These are phyloP conservation scores for Isichthys henryi DNA, from an alignment of 2,113 vertebrate genomes.

Conservation along the genomic window DNA sequence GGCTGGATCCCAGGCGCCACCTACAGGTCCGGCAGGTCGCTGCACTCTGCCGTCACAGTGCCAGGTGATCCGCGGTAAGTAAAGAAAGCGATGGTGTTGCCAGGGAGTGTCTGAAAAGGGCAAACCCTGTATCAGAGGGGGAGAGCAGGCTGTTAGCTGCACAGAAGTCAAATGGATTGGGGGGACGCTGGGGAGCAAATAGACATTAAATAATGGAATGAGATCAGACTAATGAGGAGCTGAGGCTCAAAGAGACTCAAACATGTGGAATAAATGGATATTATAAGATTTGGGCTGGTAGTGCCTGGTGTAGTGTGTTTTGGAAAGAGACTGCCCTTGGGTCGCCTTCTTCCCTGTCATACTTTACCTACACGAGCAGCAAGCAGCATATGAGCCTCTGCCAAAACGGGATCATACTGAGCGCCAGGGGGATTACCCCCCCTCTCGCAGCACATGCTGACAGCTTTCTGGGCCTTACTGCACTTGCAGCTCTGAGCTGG, in stretches of 20 bases:
- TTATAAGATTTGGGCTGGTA: not conserved
- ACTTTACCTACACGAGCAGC: not conserved
- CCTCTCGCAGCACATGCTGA: slow-evolving; percentile 10
- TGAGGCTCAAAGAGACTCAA: not conserved
- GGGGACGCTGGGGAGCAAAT: not conserved
- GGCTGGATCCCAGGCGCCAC: not conserved
- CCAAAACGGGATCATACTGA: not conserved
- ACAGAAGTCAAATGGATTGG: not conserved
- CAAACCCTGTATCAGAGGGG: not conserved
- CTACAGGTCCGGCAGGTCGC: not conserved
- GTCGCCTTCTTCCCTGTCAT: too few species aligned
- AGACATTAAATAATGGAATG: not conserved
- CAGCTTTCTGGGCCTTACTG: slow-evolving; percentile 20
- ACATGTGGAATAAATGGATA: not conserved
- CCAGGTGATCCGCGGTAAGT: not conserved
- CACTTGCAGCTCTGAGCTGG: slow-evolving; percentile 7
- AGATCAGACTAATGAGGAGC: not conserved
- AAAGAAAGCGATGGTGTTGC: not conserved
- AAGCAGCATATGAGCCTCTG: not conserved
- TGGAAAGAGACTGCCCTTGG: not conserved
- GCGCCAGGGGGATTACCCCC: not conserved
- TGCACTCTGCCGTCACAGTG: not conserved
- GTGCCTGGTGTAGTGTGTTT: not conserved
- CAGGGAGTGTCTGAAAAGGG: not conserved
- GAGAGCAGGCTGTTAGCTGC: not conserved